Conservation (phyloP, 2,113 vertebrate species). For the Engraulis encrasicolus region DNA sequence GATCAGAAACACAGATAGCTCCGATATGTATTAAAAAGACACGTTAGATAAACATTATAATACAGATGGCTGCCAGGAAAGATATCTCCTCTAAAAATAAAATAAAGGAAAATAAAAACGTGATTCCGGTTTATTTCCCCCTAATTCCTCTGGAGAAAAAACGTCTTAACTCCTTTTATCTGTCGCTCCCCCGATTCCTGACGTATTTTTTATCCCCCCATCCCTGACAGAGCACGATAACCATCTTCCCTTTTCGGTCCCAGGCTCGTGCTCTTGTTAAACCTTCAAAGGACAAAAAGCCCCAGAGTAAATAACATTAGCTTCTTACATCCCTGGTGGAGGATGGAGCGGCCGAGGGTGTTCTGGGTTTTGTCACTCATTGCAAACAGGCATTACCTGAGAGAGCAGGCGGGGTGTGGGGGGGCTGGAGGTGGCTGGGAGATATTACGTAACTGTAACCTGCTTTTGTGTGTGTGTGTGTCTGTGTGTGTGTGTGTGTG, state of each 20-base stretch:
- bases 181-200: not conserved
- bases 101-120: too few relatives aligned
- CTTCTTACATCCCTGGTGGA: not conserved
- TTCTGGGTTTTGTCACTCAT: constrained; percentile 12
- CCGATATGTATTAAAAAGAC: not conserved
- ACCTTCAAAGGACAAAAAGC: not conserved
- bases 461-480: not conserved
- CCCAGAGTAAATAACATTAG: not conserved
- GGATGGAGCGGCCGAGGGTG: not conserved
- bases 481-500: too few relatives aligned
- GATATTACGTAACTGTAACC: not conserved
- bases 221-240: not conserved
- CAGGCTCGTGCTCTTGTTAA: not conserved
- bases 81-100: constrained; percentile 34
- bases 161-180: not conserved
- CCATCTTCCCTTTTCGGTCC: not conserved
- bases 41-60: constrained; percentile 54
- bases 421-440: not conserved
- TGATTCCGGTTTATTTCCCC: too few relatives aligned
- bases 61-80: constrained; percentile 82
- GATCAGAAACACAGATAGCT: constrained; percentile 53
- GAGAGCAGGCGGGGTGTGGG: not conserved
- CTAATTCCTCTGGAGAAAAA: too few relatives aligned
- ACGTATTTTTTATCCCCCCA: not conserved
- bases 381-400: constrained; percentile 13